Evolutionary conservation across 1,140 invertebrate genomes (phyloP).

Genomic region (Oscheius sp.): DNA sequence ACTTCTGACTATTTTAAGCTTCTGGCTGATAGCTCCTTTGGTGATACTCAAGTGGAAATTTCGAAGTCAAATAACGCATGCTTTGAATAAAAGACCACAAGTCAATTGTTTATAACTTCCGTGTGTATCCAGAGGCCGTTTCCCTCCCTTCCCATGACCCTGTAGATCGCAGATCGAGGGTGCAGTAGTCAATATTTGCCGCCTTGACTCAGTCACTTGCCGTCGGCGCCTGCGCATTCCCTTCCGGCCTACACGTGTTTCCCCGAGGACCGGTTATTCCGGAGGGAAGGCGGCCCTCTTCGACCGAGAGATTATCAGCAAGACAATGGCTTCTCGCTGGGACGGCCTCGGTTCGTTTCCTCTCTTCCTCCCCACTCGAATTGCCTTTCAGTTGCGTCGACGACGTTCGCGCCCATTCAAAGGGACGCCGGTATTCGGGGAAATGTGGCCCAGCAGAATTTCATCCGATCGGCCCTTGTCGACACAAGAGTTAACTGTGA

Average conservation of each 20-base stretch:
- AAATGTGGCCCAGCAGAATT: neutral
- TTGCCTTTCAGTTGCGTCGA: neutral
- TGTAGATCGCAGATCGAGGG: neutral
- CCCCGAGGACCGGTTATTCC: conserved; percentile 3
- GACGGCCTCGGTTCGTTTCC: neutral
- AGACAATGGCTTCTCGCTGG: conserved; percentile 11
- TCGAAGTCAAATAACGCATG: too few relatives aligned
- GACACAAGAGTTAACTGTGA: conserved; percentile 13
- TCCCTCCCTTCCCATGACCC: too few relatives aligned
- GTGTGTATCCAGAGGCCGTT: too few relatives aligned
- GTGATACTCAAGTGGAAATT: too few relatives aligned
- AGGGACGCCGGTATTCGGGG: too few relatives aligned
- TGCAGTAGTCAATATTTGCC: conserved; percentile 1
- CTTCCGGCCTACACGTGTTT: neutral
- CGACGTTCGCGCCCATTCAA: neutral
- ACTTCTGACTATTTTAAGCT: too few relatives aligned
- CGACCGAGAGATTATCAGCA: neutral
- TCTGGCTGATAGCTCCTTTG: too few relatives aligned
- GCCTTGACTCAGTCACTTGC: neutral
- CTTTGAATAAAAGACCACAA: too few relatives aligned
- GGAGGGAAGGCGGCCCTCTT: neutral
- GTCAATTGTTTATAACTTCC: too few relatives aligned
- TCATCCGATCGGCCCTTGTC: neutral
- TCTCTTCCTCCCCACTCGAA: neutral
- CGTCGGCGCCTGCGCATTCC: neutral